Percentiles rank a stretch among this genome's conserved stretches.
Conservation (phyloP, 2,797 vertebrate genomes). For the Lepilemur ruficaudatus region DNA sequence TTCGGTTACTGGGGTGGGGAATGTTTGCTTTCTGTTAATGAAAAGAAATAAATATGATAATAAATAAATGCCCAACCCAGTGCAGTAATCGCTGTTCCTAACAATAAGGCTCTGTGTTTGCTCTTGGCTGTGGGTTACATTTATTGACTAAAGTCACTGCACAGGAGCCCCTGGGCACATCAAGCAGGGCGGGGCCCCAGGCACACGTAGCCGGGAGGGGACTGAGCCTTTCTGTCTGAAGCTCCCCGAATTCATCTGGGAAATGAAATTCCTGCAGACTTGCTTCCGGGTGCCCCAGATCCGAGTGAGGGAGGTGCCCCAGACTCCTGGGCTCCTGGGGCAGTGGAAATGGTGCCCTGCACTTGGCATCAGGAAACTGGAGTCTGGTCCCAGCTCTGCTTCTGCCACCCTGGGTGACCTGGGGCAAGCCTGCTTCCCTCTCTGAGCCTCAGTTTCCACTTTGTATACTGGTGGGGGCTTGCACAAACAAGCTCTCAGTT, state of each 20-base stretch:
- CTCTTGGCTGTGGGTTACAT: background rate
- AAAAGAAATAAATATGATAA: constrained; percentile 75
- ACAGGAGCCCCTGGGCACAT: constrained; percentile 13
- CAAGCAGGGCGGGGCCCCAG: background rate
- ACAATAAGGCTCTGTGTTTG: constrained; percentile 73
- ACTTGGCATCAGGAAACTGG: background rate
- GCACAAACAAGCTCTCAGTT: background rate
- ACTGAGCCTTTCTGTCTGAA: background rate
- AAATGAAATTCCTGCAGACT: background rate
- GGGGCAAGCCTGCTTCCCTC: background rate
- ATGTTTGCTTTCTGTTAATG: constrained; percentile 71
- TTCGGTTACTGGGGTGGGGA: constrained; percentile 49
- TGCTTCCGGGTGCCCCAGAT: background rate
- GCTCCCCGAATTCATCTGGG: background rate
- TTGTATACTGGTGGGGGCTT: background rate
- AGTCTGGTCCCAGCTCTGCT: background rate
- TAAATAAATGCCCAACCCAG: constrained; percentile 71
- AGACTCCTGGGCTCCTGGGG: background rate
- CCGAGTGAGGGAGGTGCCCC: rapidly evolving
- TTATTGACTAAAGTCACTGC: background rate
- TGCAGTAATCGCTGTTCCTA: constrained; percentile 35
- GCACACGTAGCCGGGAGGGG: background rate
- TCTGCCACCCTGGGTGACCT: background rate
- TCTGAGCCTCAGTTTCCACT: background rate
- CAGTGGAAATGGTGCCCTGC: background rate